Evolutionary conservation across 92 coral and sea anemone species (phyloP).

Genomic region (Porites lobata): DNA sequence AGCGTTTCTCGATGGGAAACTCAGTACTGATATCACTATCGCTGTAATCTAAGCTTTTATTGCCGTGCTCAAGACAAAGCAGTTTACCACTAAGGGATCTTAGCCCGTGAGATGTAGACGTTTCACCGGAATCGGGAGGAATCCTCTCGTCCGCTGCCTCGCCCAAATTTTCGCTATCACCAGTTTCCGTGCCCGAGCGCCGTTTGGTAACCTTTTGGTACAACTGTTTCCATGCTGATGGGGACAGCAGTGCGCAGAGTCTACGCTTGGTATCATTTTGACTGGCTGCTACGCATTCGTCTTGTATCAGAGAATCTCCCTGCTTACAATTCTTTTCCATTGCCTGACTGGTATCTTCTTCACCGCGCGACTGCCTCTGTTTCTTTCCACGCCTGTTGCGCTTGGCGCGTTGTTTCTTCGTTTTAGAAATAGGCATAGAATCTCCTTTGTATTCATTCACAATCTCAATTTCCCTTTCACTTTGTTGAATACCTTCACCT

Average conservation of each 20-base stretch:
- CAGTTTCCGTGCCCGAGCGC: not conserved
- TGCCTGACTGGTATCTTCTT: not conserved
- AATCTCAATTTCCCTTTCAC: not conserved
- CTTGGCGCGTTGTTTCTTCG: not conserved
- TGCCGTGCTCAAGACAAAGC: not conserved
- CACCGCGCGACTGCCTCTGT: not conserved
- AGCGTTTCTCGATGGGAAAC: not conserved
- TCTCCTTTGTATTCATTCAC: not conserved
- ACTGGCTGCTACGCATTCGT: not conserved
- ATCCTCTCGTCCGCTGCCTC: not conserved
- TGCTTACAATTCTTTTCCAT: not conserved
- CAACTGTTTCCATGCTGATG: not conserved
- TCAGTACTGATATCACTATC: not conserved
- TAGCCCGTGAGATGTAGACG: not conserved
- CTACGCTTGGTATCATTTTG: not conserved
- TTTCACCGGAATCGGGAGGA: not conserved
- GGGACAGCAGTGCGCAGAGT: not conserved
- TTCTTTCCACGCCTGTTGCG: not conserved
- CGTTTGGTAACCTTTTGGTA: not conserved
- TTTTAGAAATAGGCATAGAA: not conserved
- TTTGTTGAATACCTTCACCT: not conserved
- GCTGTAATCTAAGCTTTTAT: not conserved
- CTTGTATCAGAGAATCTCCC: not conserved
- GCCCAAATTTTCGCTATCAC: not conserved
- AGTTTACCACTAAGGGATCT: not conserved